Evolutionary conservation across 2,797 vertebrate genomes (phyloP), one percentile per base, ranked within the genome.

Genomic region (Sitta carolinensis): DNA sequence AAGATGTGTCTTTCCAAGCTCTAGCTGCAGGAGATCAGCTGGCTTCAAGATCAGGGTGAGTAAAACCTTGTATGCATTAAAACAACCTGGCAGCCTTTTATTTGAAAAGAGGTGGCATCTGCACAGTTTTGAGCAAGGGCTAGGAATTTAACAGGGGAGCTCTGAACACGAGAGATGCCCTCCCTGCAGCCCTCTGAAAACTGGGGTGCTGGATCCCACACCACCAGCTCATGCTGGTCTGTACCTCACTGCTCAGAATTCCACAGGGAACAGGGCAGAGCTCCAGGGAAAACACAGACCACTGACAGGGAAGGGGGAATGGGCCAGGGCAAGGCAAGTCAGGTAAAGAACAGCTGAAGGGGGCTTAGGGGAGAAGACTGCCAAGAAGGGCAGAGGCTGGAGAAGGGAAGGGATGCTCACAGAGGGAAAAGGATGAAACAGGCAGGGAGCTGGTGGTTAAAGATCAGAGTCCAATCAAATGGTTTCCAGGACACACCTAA

Each of bases 111-210:
- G 7, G 4, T 7, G 21, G 23, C 18, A 69, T 10, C 62, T 63
- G 62, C 66, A 45, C 5, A 36, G 59, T n/a, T 94, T 27, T 17
- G 52, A 69, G 45, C n/a, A 76, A 51, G 0, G 0, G 16, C 51
- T 64, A 66, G 51, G 82, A 83, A 85, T 83, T 77, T 12, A 82
- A 32, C 52, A n/a, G 42, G 51, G 6, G 26, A 51, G 14, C 76
- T 78, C 13, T 51, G 47, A 69, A 73, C 19, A 13, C 0, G 0
- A 81, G 80, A 22, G 9, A 9, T 4, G 12, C 27, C 30, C 26
- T 92, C 80, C 9, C 42, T 36, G 58, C 30, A 47, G n/a, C 13
- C 11, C 50, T 50, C 36, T 43, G 38, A 20, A 78, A 72, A 38
- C 10, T 11, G 57, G 42, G 32, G 42, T 30, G 51, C 55, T 52